Conservation (phyloP, 2,888 invertebrate species). For the Asteroscopus sphinx region DNA sequence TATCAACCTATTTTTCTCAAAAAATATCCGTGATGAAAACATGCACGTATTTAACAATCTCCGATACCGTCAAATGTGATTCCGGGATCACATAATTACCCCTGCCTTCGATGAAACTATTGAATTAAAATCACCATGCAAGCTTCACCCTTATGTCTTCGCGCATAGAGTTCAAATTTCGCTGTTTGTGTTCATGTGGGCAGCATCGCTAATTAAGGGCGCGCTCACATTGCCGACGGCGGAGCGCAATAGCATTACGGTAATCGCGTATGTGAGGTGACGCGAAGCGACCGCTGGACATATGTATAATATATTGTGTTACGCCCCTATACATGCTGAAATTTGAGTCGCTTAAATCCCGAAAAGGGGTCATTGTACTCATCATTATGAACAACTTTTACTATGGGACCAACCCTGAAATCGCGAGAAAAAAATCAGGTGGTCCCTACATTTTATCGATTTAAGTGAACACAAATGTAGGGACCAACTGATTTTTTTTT, state of each 20-base stretch:
- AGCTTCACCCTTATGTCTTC: constrained; percentile 11
- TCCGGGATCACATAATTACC: constrained; percentile 49
- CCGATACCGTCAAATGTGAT: constrained; percentile 46
- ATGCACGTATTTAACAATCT: constrained; percentile 35
- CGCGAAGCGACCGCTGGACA: constrained; percentile 56
- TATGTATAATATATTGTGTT: constrained; percentile 31
- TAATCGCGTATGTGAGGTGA: constrained; percentile 77
- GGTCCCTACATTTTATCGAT: too few species aligned
- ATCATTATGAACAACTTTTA: too few species aligned
- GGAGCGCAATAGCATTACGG: constrained; percentile 66
- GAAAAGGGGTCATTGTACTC: too few species aligned
- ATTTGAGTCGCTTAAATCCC: too few species aligned
- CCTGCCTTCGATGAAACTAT: constrained; percentile 23
- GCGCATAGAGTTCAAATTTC: constrained; percentile 15
- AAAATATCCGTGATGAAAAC: constrained; percentile 31
- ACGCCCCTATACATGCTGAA: constrained; percentile 32
- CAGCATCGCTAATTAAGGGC: constrained; percentile 64
- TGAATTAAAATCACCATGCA: neutral
- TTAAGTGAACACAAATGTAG: too few species aligned
- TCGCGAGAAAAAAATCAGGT: too few species aligned
- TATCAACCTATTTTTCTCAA: neutral
- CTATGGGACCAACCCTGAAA: too few species aligned
- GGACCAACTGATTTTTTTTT: too few species aligned
- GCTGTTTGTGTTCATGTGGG: constrained; percentile 2
- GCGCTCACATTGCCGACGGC: constrained; percentile 63